These are phyloP conservation scores for Parelbella ahira DNA, from an alignment of 2,888 invertebrate species.

Conservation along the genomic window DNA sequence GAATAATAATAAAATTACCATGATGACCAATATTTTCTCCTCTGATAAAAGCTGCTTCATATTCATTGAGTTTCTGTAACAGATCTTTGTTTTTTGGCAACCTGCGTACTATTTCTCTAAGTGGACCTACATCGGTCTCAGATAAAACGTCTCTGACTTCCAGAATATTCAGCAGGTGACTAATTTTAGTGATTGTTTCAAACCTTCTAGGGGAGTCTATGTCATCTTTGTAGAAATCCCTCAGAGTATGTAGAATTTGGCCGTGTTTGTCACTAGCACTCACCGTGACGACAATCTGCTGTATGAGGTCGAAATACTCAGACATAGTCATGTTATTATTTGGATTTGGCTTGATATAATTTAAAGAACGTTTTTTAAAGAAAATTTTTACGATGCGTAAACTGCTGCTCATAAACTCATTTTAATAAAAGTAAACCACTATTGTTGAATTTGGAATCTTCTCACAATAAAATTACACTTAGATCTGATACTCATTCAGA, in stretches of 20 bases:
- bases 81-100: slow-evolving; percentile 43
- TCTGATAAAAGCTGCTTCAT: slow-evolving; percentile 43
- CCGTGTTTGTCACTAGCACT: slow-evolving; percentile 46
- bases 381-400: too few relatives aligned
- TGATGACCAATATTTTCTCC: slow-evolving; percentile 43
- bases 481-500: too few relatives aligned
- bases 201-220: slow-evolving; percentile 64
- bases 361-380: too few relatives aligned
- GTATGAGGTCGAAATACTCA: slow-evolving; percentile 51
- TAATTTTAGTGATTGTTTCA: slow-evolving; percentile 54
- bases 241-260: slow-evolving; percentile 47
- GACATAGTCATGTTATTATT: slow-evolving; percentile 58
- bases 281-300: slow-evolving; percentile 46
- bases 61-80: slow-evolving; percentile 44
- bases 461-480: too few relatives aligned
- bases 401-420: too few relatives aligned
- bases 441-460: too few relatives aligned
- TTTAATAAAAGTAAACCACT: too few relatives aligned
- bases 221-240: slow-evolving; percentile 51
- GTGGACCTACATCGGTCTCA: slow-evolving; percentile 53
- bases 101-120: slow-evolving; percentile 52
- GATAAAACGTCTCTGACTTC: slow-evolving; percentile 61
- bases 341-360: too few relatives aligned
- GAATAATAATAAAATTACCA: slow-evolving; percentile 46
- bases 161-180: slow-evolving; percentile 53